These are phyloP conservation scores for Gulo gulo DNA, from an alignment of 2,113 vertebrate genomes.

Conservation along the genomic window DNA sequence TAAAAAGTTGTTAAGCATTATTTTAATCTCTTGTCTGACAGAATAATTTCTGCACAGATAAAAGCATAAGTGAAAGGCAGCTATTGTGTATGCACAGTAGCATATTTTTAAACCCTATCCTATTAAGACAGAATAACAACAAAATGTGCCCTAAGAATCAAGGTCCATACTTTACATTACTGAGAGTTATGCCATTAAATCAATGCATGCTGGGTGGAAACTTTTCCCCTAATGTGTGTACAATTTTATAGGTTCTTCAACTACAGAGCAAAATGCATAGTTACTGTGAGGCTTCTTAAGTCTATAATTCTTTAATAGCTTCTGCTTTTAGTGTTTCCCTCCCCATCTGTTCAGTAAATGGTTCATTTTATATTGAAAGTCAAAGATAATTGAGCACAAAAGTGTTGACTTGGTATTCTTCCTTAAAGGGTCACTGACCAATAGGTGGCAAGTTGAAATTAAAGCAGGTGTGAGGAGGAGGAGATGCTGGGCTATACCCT, in stretches of 20 bases:
- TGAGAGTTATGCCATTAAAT: conserved; percentile 54
- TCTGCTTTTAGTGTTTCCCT: conserved; percentile 68
- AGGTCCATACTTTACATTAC: conserved; percentile 59
- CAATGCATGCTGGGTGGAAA: conserved; percentile 72
- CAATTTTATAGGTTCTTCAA: conserved; percentile 63
- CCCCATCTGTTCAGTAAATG: conserved; percentile 54
- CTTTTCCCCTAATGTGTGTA: conserved; percentile 60
- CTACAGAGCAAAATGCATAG: conserved; percentile 67
- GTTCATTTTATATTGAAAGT: conserved; percentile 57
- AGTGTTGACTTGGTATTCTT: conserved; percentile 8
- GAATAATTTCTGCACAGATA: conserved; percentile 74
- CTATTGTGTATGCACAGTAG: conserved; percentile 75
- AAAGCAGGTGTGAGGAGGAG: background rate
- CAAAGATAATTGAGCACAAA: conserved; percentile 63
- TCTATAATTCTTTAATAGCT: conserved; percentile 80
- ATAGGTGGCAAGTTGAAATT: conserved; percentile 18
- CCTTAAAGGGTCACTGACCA: conserved; percentile 61
- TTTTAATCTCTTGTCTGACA: conserved; percentile 69
- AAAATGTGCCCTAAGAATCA: conserved; percentile 59
- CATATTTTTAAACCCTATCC: conserved; percentile 68
- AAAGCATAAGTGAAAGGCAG: conserved; percentile 66
- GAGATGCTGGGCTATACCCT: background rate
- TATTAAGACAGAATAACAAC: conserved; percentile 65
- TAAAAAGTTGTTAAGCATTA: conserved; percentile 65
- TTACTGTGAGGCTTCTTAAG: conserved; percentile 60